phyloP scores from a whole-genome alignment of 2,888 invertebrate genomes.

The Kuschelorhynchus macadamiae region DNA sequence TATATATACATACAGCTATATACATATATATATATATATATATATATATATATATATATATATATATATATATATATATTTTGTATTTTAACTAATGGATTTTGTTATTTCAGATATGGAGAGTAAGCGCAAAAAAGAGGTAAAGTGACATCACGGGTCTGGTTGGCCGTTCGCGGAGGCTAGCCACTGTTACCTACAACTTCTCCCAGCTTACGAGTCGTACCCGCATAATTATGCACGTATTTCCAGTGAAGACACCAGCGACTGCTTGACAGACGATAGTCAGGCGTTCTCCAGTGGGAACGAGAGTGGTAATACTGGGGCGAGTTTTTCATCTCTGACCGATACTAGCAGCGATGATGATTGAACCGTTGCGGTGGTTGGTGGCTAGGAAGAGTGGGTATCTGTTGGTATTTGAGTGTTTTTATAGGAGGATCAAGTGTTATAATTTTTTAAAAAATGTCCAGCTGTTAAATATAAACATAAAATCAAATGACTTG shows the following conservation, averaged over 20 bases:
- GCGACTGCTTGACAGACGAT: slow-evolving; percentile 50
- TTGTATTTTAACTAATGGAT: no score
- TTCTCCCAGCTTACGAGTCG: slow-evolving; percentile 52
- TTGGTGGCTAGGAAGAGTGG: slow-evolving; percentile 1
- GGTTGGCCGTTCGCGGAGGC: slow-evolving; percentile 61
- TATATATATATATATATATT: no score
- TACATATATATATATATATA: no score
- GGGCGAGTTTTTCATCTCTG: slow-evolving; percentile 28
- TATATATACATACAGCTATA: no score
- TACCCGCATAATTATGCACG: slow-evolving; percentile 48
- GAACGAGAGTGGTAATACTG: slow-evolving; percentile 15
- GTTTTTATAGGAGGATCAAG: background rate
- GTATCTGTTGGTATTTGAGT: background rate
- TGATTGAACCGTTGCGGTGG: slow-evolving; percentile 31
- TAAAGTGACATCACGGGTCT: slow-evolving; percentile 69
- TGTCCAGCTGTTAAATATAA: no score
- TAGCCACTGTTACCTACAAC: slow-evolving; percentile 57
- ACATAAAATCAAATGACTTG: no score
- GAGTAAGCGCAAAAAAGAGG: slow-evolving; percentile 68
- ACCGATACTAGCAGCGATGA: slow-evolving; percentile 33
- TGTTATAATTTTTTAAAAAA: no score
- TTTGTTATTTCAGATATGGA: slow-evolving; percentile 66
- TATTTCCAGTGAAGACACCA: slow-evolving; percentile 51
- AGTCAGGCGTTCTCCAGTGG: slow-evolving; percentile 20
- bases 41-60: no score